Evolutionary conservation across 1,140 invertebrate species (phyloP).

Genomic region (Pectinophora gossypiella): DNA sequence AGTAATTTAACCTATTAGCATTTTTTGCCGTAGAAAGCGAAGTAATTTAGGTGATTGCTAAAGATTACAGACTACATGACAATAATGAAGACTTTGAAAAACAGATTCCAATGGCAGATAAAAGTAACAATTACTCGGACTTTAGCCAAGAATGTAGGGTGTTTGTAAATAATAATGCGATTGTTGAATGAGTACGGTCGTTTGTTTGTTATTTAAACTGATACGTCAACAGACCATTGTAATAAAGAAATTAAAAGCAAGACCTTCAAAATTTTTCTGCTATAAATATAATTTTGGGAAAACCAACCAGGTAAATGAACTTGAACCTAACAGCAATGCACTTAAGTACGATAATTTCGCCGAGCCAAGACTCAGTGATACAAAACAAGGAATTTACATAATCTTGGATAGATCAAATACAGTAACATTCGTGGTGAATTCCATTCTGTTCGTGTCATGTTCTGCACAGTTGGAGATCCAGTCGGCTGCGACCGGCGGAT

Average conservation of each 20-base stretch:
- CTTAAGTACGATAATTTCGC: no score
- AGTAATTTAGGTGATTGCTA: not conserved
- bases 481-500: not conserved
- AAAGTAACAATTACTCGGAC: not conserved
- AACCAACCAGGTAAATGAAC: no score
- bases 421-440: conserved; percentile 11
- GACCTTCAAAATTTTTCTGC: no score
- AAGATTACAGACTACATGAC: not conserved
- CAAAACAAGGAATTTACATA: no score
- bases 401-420: not conserved
- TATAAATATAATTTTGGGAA: no score
- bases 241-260: no score
- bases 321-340: no score
- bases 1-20: not conserved
- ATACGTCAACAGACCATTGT: no score
- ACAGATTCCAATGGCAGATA: not conserved
- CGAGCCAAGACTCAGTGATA: no score
- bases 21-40: not conserved
- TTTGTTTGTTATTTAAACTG: no score
- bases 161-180: no score
- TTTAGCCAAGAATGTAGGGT: not conserved
- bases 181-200: no score
- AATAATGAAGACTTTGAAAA: not conserved
- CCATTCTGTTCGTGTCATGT: conserved; percentile 15
- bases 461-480: not conserved